These are phyloP conservation scores for Rhabdornis inornatus DNA, from an alignment of 2,113 vertebrate species.

Conservation along the genomic window DNA sequence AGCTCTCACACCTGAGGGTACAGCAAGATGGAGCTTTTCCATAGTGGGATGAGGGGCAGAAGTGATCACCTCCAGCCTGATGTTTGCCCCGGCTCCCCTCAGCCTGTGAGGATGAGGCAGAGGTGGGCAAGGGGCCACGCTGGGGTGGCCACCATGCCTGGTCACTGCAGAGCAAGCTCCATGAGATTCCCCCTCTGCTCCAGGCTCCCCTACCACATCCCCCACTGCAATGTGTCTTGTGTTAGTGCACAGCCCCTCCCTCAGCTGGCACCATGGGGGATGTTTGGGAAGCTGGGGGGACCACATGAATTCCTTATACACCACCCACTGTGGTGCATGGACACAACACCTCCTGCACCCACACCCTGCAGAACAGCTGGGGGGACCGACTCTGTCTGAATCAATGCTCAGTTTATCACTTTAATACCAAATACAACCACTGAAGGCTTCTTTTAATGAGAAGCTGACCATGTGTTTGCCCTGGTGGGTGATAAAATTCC, in stretches of 20 bases:
- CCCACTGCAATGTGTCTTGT: not conserved
- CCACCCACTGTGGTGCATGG: not conserved
- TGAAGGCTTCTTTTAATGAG: not conserved
- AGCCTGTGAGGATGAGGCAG: not conserved
- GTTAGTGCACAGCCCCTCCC: not conserved
- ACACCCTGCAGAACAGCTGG: not conserved
- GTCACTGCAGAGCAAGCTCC: not conserved
- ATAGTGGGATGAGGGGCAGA: not conserved
- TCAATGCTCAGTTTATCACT: not conserved
- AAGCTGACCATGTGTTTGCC: not conserved
- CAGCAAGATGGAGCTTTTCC: not conserved
- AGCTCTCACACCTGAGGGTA: not conserved
- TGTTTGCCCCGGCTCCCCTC: not conserved
- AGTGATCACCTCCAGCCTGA: not conserved
- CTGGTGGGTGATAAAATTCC: not conserved
- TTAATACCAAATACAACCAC: not conserved
- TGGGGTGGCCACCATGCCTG: not conserved
- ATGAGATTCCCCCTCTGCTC: not conserved
- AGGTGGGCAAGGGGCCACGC: not conserved
- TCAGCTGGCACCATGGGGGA: too few species aligned
- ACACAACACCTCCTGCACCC: not conserved
- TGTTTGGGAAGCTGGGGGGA: not conserved
- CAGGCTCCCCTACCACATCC: rapidly evolving
- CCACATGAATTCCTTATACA: not conserved
- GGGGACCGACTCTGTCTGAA: not conserved